Evolutionary conservation across 1,140 invertebrate genomes (phyloP).

Genomic region (Thaumatotibia leucotreta): DNA sequence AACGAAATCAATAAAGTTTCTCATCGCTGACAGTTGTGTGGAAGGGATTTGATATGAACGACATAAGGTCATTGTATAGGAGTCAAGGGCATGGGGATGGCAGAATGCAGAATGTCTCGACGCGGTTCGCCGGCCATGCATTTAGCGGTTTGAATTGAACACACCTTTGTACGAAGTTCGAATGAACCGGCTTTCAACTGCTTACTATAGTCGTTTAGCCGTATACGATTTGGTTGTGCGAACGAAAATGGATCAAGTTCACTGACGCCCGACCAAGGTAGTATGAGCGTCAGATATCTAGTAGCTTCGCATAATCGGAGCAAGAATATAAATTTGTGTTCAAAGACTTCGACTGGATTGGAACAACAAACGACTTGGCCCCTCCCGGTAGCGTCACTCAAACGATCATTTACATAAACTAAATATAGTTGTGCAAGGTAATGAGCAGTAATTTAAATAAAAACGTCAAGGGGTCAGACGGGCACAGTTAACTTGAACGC

Average conservation of each 20-base stretch:
- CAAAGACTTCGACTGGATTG: neutral
- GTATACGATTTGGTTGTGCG: neutral
- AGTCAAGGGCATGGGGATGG: constrained; percentile 10
- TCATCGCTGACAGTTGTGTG: neutral
- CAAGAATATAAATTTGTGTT: neutral
- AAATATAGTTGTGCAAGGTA: neutral
- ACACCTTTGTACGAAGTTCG: constrained; percentile 22
- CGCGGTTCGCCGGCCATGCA: constrained; percentile 24
- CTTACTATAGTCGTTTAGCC: neutral
- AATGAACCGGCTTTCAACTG: neutral
- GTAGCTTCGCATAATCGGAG: neutral
- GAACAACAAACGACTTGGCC: neutral
- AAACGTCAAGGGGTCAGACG: neutral
- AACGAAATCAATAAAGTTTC: neutral
- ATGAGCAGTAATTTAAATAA: neutral
- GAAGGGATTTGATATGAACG: neutral
- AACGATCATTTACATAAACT: neutral
- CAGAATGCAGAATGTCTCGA: constrained; percentile 12
- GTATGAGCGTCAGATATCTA: neutral
- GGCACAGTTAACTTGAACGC: neutral
- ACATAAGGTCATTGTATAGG: constrained; percentile 12
- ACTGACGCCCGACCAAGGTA: neutral
- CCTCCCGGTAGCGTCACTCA: neutral
- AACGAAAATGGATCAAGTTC: neutral
- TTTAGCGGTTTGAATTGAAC: constrained; percentile 16